A percentile compares a stretch with the other conserved stretches of the same genome.
Conservation (phyloP, 2,797 vertebrate species). For the Octomys mimax region DNA sequence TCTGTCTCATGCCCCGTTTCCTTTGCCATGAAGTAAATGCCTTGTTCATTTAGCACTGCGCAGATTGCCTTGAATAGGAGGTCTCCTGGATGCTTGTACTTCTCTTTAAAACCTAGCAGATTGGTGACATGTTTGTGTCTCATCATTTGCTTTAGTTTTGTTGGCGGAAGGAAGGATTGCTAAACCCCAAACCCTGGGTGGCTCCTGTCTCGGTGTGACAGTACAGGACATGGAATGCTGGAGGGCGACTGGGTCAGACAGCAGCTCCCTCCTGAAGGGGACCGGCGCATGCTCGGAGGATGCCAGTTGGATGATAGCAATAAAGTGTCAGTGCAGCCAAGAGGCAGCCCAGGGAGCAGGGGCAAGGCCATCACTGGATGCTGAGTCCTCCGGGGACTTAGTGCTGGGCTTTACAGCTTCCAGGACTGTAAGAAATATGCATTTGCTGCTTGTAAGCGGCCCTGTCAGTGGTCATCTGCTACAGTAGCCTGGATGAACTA, state of each 20-base stretch:
- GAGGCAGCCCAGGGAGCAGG: not conserved
- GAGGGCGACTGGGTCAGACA: not conserved
- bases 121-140: slow-evolving; percentile 5
- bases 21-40: not conserved
- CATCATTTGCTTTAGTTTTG: not conserved
- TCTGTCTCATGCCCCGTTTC: not conserved
- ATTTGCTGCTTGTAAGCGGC: not conserved
- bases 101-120: slow-evolving; percentile 42
- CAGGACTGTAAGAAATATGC: not conserved
- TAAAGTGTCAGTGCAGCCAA: not conserved
- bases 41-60: not conserved
- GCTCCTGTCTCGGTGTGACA: not conserved
- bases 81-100: not conserved
- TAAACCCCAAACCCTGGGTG: not conserved
- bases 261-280: not conserved
- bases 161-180: not conserved
- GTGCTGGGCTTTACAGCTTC: not conserved
- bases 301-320: too few relatives aligned
- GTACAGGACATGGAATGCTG: not conserved
- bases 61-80: not conserved
- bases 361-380: not conserved
- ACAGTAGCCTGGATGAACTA: not conserved
- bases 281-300: not conserved
- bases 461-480: not conserved
- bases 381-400: not conserved